phyloP scores from a whole-genome alignment of 2,113 vertebrate species.

The Mesoclemmys tuberculata region DNA sequence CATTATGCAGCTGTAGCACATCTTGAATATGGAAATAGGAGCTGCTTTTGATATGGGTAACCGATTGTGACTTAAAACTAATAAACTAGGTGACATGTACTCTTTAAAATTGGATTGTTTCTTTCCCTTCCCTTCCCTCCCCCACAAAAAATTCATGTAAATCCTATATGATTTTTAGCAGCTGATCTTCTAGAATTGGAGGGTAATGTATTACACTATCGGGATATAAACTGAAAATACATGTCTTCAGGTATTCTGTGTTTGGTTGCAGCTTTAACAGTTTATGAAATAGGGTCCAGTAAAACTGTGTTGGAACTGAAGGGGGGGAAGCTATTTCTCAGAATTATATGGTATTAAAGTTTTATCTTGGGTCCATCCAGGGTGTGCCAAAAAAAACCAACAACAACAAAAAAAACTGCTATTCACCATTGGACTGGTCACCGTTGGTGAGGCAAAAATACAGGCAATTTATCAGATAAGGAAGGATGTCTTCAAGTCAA shows the following conservation, averaged over 20 bases:
- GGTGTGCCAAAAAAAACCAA: background rate
- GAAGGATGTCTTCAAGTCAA: rapidly evolving
- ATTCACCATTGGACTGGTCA: background rate
- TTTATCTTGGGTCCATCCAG: background rate
- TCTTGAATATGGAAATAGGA: background rate
- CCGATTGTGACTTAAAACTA: background rate
- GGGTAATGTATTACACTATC: background rate
- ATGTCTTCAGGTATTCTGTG: background rate
- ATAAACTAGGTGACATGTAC: background rate
- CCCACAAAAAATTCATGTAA: background rate
- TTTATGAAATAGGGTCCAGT: background rate
- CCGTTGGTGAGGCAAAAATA: background rate
- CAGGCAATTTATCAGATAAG: background rate
- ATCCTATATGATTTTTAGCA: background rate
- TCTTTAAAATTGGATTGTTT: background rate
- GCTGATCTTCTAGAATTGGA: background rate
- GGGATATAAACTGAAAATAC: background rate
- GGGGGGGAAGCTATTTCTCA: background rate
- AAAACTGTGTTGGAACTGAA: background rate
- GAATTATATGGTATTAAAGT: background rate
- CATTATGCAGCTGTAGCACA: background rate
- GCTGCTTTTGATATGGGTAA: background rate
- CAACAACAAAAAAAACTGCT: background rate
- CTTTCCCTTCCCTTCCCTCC: background rate
- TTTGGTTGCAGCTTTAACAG: background rate